Base-by-base conservation (phyloP, 2,888 invertebrate species). In the Nezara viridula region DNA sequence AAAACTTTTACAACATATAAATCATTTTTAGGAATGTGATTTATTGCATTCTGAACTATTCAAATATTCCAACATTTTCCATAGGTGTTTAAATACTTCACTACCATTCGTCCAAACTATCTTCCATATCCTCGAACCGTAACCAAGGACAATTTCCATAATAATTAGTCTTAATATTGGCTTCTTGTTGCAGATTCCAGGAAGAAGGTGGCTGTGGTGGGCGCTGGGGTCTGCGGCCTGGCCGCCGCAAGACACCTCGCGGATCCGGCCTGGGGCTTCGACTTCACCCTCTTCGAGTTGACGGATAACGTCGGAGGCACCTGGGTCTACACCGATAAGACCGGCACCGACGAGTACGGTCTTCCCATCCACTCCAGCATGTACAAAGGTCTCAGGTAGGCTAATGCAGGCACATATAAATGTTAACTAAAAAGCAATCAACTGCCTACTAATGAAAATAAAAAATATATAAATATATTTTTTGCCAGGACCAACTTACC, bases 191-290 rank as follows among this genome's bases (percentile, higher is more conserved):
- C 40, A 88, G 88, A 88, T 32, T 32, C 66, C 1, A 66, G 32
- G 7, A 89, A 90, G 55, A 86, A 94, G 90, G 94, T 96, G 9
- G 96, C 95, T 86, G 95, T 98, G 66, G 95, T 98, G 92, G 98
- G 98, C 21, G 98, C 97, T 2, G 98, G 98, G 9, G 97, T 97
- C 0, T 97, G 97, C 0, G 98, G 98, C 0, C 94, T 98, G 66
- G 95, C 96, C 91, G 96, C 97, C 0, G 95, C 97, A 2, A 94
- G 95, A 55, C 96, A 97, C 92, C 91, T 93, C 21, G 90, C 92
- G 21, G 66, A 92, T 92, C 66, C 91, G 52, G 55, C 89, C 27
- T 91, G 92, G 60, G 92, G 92, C 10, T 89, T 90, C 32, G 90
- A 90, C 21, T 91, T 89, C 44, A 95, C 96, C 88, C 94, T 95